Evolutionary conservation across 1,140 invertebrate species (phyloP).

Genomic region (Formica exsecta): DNA sequence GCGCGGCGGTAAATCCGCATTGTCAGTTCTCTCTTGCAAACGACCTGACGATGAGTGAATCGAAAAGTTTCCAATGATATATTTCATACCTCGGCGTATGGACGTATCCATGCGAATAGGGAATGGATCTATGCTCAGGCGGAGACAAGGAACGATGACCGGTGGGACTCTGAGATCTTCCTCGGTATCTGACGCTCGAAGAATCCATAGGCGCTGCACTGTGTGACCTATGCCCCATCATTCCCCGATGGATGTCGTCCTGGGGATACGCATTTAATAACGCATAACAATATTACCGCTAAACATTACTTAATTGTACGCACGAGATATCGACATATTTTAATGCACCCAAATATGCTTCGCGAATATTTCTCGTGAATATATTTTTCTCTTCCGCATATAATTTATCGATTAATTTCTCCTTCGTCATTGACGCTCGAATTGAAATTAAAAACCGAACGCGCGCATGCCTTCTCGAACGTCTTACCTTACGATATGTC

Average conservation of each 20-base stretch:
- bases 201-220: constrained; percentile 93
- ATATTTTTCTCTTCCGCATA: not conserved
- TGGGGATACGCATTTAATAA: constrained; percentile 72
- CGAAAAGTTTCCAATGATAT: constrained; percentile 11
- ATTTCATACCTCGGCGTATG: constrained; percentile 79
- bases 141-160: constrained; percentile 91
- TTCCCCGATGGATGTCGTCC: constrained; percentile 86
- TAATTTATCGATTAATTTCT: not conserved
- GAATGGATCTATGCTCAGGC: constrained; percentile 90
- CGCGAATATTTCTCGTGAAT: too few relatives aligned
- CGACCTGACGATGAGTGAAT: not conserved
- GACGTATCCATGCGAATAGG: constrained; percentile 83
- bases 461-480: not conserved
- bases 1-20: not conserved
- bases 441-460: not conserved
- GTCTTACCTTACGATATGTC: constrained; percentile 84
- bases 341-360: too few relatives aligned
- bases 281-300: not conserved
- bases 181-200: constrained; percentile 88
- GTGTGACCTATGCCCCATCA: constrained; percentile 88
- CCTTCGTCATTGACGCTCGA: not conserved
- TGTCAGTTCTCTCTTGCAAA: not conserved
- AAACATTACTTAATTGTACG: constrained; percentile 2
- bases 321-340: not conserved
- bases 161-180: constrained; percentile 89